Evolutionary conservation across 2,888 invertebrate genomes (phyloP).

Genomic region (Caenorhabditis virilis): DNA sequence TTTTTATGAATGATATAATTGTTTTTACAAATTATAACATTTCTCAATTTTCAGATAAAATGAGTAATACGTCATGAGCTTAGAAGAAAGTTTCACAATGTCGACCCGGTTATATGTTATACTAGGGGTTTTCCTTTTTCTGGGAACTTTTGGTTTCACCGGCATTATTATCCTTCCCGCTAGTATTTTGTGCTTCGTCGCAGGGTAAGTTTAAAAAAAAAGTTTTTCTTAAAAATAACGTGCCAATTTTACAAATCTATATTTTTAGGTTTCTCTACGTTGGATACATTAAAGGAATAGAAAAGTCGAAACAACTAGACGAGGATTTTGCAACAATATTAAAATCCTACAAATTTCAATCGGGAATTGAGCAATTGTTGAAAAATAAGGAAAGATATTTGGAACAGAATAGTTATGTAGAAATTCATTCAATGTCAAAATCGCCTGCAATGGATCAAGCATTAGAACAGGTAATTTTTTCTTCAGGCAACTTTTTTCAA

Average conservation of each 20-base stretch:
- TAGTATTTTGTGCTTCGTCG: conserved; percentile 31
- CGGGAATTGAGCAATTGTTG: conserved; percentile 48
- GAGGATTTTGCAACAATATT: conserved; percentile 24
- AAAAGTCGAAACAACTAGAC: conserved; percentile 23
- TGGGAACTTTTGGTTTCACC: conserved; percentile 48
- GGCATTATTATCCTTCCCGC: conserved; percentile 39
- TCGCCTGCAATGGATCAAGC: conserved; percentile 48
- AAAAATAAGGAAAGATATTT: conserved; percentile 31
- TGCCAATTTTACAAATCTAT: not conserved
- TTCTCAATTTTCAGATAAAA: not conserved
- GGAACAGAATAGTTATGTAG: conserved; percentile 32
- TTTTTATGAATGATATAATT: not conserved
- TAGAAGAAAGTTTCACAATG: too few species aligned
- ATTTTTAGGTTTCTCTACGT: conserved; percentile 37
- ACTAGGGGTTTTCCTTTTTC: conserved; percentile 39
- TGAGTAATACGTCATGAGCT: not conserved
- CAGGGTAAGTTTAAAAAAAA: conserved; percentile 41
- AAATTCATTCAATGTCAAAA: conserved; percentile 51
- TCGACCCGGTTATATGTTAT: conserved; percentile 38
- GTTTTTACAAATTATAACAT: conserved; percentile 5
- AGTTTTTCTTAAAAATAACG: conserved; percentile 1
- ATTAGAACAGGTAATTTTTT: conserved; percentile 51
- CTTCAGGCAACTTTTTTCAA: not conserved
- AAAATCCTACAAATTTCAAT: conserved; percentile 22
- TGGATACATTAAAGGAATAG: conserved; percentile 36